Percentiles rank a stretch among this genome's conserved stretches.
Conservation (phyloP, 92 coral and sea anemone genomes). For the Pocillopora meandrina region DNA sequence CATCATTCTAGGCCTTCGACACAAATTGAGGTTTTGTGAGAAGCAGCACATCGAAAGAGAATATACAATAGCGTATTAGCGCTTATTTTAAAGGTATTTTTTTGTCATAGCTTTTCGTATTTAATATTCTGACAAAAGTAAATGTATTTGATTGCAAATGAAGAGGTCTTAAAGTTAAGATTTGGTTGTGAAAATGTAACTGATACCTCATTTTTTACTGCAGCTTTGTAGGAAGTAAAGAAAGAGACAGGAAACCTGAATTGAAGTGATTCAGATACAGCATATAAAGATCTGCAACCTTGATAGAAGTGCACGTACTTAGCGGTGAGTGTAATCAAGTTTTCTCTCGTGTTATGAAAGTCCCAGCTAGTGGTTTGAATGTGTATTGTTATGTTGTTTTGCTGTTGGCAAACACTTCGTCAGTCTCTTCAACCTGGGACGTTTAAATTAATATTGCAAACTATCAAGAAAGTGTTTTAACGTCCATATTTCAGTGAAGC, state of each 20-base stretch:
- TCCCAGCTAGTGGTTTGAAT: too few relatives aligned
- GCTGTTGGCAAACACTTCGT: too few relatives aligned
- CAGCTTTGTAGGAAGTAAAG: not conserved
- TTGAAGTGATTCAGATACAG: not conserved
- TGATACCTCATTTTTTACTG: not conserved
- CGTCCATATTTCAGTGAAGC: too few relatives aligned
- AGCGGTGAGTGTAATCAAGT: conserved; percentile 8
- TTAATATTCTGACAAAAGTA: not conserved
- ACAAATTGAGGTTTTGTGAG: conserved; percentile 13
- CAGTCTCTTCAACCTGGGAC: too few relatives aligned
- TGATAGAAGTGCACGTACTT: not conserved
- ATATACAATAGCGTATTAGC: conserved; percentile 1
- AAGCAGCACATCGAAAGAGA: not conserved
- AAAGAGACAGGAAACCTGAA: not conserved
- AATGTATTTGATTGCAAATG: too few relatives aligned
- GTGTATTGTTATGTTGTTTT: too few relatives aligned
- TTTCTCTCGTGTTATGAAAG: not conserved
- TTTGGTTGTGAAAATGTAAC: not conserved
- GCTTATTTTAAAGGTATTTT: conserved; percentile 1
- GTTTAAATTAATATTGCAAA: too few relatives aligned
- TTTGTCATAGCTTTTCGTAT: not conserved
- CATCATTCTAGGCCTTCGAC: not conserved
- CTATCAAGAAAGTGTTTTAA: too few relatives aligned
- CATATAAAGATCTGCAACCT: not conserved
- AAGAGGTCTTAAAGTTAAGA: not conserved